Evolutionary conservation across 2,113 vertebrate genomes (phyloP).

Genomic region (Mus musculus): DNA sequence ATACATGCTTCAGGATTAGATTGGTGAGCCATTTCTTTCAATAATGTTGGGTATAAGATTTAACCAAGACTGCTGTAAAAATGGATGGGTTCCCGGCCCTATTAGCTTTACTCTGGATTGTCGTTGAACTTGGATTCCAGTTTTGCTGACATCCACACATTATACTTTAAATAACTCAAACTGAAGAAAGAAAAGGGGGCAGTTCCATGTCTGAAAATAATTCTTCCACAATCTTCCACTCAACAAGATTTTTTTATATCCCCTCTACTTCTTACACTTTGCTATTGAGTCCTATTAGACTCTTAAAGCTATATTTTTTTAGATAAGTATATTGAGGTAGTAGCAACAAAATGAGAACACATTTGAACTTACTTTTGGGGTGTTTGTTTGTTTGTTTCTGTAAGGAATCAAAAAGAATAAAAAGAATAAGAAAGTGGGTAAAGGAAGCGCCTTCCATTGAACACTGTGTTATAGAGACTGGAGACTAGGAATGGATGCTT

Average conservation of each 20-base stretch:
- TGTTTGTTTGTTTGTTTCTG: neutral
- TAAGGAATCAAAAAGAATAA: neutral
- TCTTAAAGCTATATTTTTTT: neutral
- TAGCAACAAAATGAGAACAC: neutral
- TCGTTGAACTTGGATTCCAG: neutral
- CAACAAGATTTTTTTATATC: neutral
- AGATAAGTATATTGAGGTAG: neutral
- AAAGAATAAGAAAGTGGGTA: neutral
- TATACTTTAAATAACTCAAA: neutral
- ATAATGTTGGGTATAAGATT: neutral
- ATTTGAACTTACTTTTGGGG: neutral
- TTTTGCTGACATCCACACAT: neutral
- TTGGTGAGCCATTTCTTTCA: neutral
- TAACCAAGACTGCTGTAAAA: neutral
- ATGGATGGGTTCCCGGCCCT: neutral
- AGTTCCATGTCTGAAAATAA: constrained; percentile 23
- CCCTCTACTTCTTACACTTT: neutral
- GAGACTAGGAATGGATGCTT: neutral
- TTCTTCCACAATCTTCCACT: constrained; percentile 9
- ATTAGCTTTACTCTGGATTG: neutral
- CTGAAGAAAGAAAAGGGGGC: neutral
- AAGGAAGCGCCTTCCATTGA: neutral
- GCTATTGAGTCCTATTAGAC: neutral
- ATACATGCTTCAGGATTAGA: neutral
- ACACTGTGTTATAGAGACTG: neutral